phyloP scores from a whole-genome alignment of 2,113 vertebrate species.

The Pachypanchax playfairii region DNA sequence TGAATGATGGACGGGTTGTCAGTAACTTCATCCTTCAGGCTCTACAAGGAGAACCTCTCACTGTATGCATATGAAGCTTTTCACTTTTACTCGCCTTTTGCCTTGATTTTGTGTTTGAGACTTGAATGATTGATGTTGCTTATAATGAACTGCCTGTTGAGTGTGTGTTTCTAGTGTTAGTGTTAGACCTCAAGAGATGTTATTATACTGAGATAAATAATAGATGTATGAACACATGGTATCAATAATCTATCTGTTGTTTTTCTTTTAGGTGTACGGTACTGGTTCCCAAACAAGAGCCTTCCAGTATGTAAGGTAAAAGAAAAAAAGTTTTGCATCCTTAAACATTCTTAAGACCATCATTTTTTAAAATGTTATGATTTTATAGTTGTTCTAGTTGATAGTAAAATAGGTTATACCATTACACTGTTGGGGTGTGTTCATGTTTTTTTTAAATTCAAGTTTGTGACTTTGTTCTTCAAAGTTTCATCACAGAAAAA shows the following conservation, averaged over 20 bases:
- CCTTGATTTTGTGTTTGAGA: neutral
- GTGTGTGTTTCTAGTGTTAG: too few species aligned
- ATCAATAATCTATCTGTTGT: slow-evolving; percentile 1
- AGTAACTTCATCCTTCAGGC: slow-evolving; percentile 99
- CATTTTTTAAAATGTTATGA: too few species aligned
- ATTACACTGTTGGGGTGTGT: too few species aligned
- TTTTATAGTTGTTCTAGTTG: too few species aligned
- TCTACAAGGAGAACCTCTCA: slow-evolving; percentile 94
- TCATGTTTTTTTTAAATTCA: too few species aligned
- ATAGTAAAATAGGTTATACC: too few species aligned
- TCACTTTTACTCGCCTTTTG: neutral
- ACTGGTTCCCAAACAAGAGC: slow-evolving; percentile 94
- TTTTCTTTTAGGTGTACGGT: slow-evolving; percentile 89
- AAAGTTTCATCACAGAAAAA: too few species aligned
- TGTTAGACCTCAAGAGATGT: neutral
- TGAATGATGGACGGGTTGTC: slow-evolving; percentile 98
- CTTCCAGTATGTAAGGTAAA: slow-evolving; percentile 98
- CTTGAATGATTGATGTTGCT: too few species aligned
- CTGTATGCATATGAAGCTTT: slow-evolving; percentile 79
- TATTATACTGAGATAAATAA: neutral
- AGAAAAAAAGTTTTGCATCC: too few species aligned
- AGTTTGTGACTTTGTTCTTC: too few species aligned
- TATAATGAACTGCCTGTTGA: too few species aligned
- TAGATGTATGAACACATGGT: neutral
- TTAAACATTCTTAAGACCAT: too few species aligned